Evolutionary conservation across 2,113 vertebrate species (phyloP).

Genomic region (Spilogale gracilis): DNA sequence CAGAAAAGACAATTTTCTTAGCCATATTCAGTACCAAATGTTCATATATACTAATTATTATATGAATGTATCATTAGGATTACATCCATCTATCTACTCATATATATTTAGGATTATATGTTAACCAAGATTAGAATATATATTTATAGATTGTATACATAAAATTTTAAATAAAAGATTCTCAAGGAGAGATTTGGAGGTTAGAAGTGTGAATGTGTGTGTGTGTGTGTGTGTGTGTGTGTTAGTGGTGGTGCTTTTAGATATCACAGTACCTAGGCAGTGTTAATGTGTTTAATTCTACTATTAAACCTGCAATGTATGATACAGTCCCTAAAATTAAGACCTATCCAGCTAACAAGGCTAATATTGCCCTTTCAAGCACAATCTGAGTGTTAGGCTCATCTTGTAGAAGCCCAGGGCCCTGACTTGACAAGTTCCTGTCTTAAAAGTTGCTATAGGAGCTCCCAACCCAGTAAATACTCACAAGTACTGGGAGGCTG

Average conservation of each 20-base stretch:
- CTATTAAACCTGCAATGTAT: not conserved
- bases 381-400: not conserved
- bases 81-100: not conserved
- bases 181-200: not conserved
- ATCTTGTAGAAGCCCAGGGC: not conserved
- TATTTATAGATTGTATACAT: not conserved
- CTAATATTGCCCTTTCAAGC: not conserved
- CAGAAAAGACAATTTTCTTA: slow-evolving; percentile 44
- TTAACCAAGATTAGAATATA: not conserved
- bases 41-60: not conserved
- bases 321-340: not conserved
- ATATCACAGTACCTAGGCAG: not conserved
- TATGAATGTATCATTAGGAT: not conserved
- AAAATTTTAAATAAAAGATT: not conserved
- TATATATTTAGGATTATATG: not conserved
- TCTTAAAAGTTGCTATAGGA: not conserved
- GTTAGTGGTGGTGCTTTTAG: not conserved
- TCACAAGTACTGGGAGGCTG: not conserved
- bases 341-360: not conserved
- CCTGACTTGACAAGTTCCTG: not conserved
- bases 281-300: not conserved
- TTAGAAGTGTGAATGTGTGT: not conserved
- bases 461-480: not conserved
- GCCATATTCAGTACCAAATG: not conserved
- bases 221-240: too few relatives aligned